Conservation (phyloP, 37 sponge, comb jelly and placozoan genomes). For the Cliona cf. orientalis region DNA sequence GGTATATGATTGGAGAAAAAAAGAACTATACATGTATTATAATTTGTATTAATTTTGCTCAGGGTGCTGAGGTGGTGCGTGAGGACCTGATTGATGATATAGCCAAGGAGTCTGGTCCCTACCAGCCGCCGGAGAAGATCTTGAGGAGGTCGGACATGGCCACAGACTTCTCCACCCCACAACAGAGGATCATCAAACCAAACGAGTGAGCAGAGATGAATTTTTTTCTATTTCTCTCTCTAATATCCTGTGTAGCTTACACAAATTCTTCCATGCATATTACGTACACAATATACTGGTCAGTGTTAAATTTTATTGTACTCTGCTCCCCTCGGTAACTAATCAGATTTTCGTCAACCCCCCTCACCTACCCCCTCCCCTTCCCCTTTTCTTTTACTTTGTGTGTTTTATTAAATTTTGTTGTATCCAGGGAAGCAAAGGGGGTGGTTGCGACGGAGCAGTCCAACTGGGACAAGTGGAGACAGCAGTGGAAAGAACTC, state of each 20-base stretch:
- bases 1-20: neutral
- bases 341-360: neutral
- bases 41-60: neutral
- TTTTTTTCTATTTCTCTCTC: neutral
- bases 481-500: conserved; percentile 59
- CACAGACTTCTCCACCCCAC: neutral
- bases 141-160: conserved; percentile 37
- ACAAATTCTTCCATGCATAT: too few species aligned
- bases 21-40: neutral
- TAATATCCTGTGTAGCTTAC: neutral
- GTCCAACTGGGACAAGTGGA: conserved; percentile 79
- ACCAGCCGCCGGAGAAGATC: conserved; percentile 62
- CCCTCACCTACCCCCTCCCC: neutral
- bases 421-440: conserved; percentile 56
- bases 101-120: conserved; percentile 70
- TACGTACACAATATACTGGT: too few species aligned
- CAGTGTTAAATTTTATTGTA: too few species aligned
- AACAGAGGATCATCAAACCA: conserved; percentile 23
- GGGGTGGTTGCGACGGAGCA: conserved; percentile 60
- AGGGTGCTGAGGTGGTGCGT: conserved; percentile 74
- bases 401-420: neutral
- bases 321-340: neutral
- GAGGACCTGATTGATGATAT: conserved; percentile 83
- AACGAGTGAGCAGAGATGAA: conserved; percentile 52
- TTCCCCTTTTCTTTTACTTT: neutral